These are phyloP conservation scores for Bradypodion ventrale DNA, from an alignment of 2,797 vertebrate genomes.

Conservation along the genomic window DNA sequence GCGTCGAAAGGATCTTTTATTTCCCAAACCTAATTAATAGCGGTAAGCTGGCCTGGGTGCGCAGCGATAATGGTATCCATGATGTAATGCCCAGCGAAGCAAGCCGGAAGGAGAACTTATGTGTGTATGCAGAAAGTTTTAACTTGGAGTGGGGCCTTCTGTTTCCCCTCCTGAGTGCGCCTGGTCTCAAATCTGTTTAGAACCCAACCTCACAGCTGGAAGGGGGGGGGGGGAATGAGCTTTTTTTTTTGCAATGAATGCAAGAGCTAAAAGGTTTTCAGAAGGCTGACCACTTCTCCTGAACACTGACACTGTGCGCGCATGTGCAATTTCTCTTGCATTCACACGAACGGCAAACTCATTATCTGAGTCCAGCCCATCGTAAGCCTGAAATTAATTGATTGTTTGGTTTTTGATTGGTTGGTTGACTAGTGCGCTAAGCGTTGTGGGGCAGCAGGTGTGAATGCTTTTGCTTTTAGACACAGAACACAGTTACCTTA, in stretches of 20 bases:
- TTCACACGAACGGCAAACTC: neutral
- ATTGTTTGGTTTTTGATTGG: no score
- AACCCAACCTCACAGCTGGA: neutral
- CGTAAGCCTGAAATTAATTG: neutral
- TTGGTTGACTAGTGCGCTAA: no score
- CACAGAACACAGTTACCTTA: no score
- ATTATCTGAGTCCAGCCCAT: neutral
- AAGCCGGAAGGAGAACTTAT: conserved; percentile 44
- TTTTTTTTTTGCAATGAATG: neutral
- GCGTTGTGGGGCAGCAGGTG: no score
- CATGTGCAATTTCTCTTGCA: no score
- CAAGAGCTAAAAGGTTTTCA: neutral
- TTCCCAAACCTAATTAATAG: conserved; percentile 68
- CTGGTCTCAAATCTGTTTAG: neutral
- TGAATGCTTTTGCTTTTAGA: no score
- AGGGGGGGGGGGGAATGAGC: neutral
- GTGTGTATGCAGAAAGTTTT: neutral
- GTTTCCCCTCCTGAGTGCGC: neutral
- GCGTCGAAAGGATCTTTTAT: conserved; percentile 63
- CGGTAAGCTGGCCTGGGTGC: conserved; percentile 59
- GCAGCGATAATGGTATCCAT: conserved; percentile 53
- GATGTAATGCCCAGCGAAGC: conserved; percentile 40
- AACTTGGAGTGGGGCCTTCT: neutral
- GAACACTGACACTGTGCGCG: no score
- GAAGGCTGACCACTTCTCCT: neutral